Conservation (phyloP, 2,113 vertebrate genomes). For the Petroica traversi region DNA sequence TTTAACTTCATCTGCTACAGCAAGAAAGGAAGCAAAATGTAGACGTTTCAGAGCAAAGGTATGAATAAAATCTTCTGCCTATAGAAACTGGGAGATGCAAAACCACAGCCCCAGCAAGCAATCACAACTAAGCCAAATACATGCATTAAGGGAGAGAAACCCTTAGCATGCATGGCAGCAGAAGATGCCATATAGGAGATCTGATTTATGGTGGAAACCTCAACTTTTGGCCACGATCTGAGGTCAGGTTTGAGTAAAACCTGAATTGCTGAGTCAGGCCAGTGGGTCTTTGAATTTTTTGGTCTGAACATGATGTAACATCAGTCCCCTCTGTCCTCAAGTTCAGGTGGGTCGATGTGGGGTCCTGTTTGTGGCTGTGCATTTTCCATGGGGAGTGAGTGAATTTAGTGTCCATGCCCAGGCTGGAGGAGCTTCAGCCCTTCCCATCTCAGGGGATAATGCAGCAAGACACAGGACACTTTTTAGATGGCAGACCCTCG, state of each 20-base stretch:
- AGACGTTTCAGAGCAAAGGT: not conserved
- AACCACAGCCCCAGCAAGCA: not conserved
- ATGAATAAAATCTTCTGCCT: not conserved
- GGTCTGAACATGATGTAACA: fast-evolving
- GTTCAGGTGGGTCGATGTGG: fast-evolving
- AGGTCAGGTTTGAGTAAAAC: not conserved
- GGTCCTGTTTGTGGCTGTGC: no score
- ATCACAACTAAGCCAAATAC: not conserved
- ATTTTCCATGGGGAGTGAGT: fast-evolving
- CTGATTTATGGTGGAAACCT: not conserved
- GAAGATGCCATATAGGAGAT: not conserved
- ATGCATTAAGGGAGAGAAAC: not conserved
- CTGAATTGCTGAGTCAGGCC: not conserved
- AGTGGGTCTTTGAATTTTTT: not conserved
- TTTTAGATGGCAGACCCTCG: not conserved
- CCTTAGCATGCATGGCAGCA: not conserved
- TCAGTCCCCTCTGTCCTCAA: not conserved
- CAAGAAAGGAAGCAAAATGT: not conserved
- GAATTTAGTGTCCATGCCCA: not conserved
- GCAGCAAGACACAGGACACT: fast-evolving
- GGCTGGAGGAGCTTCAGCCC: not conserved
- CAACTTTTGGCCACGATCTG: not conserved
- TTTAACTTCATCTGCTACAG: not conserved
- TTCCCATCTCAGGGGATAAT: not conserved
- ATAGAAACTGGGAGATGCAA: not conserved